A percentile compares a stretch with the other conserved stretches of the same genome.
Evolutionary conservation across 2,113 vertebrate genomes (phyloP).

Genomic region (Reinhardtius hippoglossoides): DNA sequence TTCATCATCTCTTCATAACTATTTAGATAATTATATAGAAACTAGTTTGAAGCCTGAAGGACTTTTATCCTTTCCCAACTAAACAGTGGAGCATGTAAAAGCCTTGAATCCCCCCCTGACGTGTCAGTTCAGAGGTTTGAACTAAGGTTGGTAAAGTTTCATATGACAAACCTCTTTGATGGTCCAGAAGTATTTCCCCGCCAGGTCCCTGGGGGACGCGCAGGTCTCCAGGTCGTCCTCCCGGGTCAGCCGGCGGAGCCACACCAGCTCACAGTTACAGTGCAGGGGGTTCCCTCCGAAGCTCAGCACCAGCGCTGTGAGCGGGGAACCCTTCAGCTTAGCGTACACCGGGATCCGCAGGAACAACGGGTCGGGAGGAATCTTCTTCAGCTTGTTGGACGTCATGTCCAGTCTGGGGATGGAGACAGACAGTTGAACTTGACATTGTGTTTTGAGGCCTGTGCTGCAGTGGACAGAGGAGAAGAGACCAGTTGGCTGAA

Average conservation of each 20-base stretch:
- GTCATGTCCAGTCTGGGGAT: conserved; percentile 85
- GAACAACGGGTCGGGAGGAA: conserved; percentile 86
- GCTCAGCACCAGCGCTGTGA: conserved; percentile 83
- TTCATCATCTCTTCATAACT: too few relatives aligned
- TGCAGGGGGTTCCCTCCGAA: conserved; percentile 87
- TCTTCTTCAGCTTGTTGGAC: conserved; percentile 88
- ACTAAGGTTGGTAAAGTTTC: too few relatives aligned
- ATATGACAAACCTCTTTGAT: conserved; percentile 77
- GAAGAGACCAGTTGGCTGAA: too few relatives aligned
- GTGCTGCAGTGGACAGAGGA: too few relatives aligned
- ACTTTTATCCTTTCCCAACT: too few relatives aligned
- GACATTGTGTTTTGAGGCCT: too few relatives aligned
- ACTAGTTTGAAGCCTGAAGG: too few relatives aligned
- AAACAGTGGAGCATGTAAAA: too few relatives aligned
- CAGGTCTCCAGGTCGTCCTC: conserved; percentile 88
- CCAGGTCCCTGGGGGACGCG: conserved; percentile 82
- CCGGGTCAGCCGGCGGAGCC: conserved; percentile 84
- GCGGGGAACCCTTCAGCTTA: conserved; percentile 85
- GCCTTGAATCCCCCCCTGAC: too few relatives aligned
- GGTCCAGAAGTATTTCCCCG: conserved; percentile 89
- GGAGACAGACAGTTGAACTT: too few relatives aligned
- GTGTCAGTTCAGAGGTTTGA: too few relatives aligned
- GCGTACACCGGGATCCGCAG: conserved; percentile 85
- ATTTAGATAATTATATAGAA: too few relatives aligned
- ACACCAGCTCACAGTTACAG: conserved; percentile 88